Percentiles rank a stretch among this genome's conserved stretches.
Conservation (phyloP, 35 echinoderm and acorn worm species). For the Hemicentrotus pulcherrimus region DNA sequence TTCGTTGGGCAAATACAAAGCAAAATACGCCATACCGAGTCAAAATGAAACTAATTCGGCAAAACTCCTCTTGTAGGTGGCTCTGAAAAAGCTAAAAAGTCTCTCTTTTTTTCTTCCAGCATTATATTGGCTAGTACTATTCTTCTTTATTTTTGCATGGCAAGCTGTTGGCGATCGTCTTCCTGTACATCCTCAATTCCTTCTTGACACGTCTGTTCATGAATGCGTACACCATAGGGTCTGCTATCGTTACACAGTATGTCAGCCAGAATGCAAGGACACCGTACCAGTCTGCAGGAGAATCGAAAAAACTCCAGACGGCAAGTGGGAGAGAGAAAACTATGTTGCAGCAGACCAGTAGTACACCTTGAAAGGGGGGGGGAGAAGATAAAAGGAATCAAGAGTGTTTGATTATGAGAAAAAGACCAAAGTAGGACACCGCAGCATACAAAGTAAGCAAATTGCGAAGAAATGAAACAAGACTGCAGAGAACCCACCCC, state of each 20-base stretch:
- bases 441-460: too few species aligned
- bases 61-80: too few species aligned
- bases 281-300: not conserved
- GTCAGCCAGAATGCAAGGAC: not conserved
- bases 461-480: too few species aligned
- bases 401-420: not conserved
- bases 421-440: not conserved
- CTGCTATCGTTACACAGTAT: not conserved
- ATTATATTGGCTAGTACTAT: not conserved
- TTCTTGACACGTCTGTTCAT: constrained; percentile 3
- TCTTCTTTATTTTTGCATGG: not conserved
- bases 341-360: not conserved
- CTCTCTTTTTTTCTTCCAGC: too few species aligned
- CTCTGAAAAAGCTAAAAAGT: too few species aligned
- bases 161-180: not conserved
- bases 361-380: not conserved
- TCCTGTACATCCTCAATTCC: not conserved
- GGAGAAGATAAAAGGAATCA: not conserved
- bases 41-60: too few species aligned
- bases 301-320: not conserved
- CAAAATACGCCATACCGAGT: too few species aligned
- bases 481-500: too few species aligned
- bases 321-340: not conserved
- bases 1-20: too few species aligned
- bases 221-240: not conserved